Evolutionary conservation across 2,797 vertebrate genomes (phyloP), one percentile per base, ranked within the genome.

Genomic region (Ptychobarbus kaznakovi): DNA sequence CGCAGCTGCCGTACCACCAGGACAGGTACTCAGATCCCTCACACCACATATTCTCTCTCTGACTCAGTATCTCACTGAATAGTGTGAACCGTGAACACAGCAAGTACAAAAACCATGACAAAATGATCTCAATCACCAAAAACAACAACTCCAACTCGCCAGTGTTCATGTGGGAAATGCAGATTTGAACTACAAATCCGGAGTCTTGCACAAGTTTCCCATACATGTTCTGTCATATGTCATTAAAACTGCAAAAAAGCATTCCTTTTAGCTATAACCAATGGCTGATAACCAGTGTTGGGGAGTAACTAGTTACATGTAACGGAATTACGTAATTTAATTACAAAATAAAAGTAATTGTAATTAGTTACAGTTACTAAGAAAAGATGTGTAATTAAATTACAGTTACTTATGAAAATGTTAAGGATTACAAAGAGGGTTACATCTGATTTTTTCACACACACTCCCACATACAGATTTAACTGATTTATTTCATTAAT

Each of bases 1-100:
- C 93, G 91, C 92, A 90, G 93, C 89, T 88, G 88, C 88, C 85
- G 90, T 91, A 87, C 87, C 86, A 87, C 89, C 90, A 92, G 80
- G 89, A 92, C 88, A 90, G 90, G 89, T 89, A 89, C 86, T 92
- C 86, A 85, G 91, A 92, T 92, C 90, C 49, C 66, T 74, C 58
- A 90, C 89, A 82, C 28, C 53, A 77, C 51, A 80, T 53, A 74
- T 46, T 80, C 84, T 66, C 66, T 49, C 32, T n/a, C 58, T 77
- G 7, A 66, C n/a, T 49, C 28, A 15, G 9, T 75, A 16, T 53
- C 32, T 53, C 22, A 1, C 22, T 76, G 69, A 58, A 70, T 40
- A 63, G 68, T 10, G 25, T 70, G 18, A 65, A 80, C 63, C 51
- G 58, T 66, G 51, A 82, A 66, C 28, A 66, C 28, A 35, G 28